Percentiles rank a stretch among this genome's conserved stretches.
Conservation (phyloP, 1,140 invertebrate species). For the Drosophila virilis region DNA sequence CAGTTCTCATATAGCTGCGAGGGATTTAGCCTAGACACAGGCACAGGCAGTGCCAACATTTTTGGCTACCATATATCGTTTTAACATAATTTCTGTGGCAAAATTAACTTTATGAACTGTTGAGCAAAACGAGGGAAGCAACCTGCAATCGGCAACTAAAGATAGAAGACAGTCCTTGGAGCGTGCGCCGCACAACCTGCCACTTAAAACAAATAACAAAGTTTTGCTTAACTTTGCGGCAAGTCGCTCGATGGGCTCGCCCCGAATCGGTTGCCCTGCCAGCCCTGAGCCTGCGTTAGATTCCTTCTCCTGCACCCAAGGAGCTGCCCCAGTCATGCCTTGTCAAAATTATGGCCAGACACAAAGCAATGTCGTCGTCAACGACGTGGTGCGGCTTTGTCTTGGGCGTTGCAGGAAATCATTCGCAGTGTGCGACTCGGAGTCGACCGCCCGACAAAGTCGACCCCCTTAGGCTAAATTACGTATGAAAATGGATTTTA, state of each 20-base stretch:
- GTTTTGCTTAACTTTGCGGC: slow-evolving; percentile 81
- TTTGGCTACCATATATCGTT: slow-evolving; percentile 77
- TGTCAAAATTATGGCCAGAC: slow-evolving; percentile 80
- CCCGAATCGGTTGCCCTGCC: neutral
- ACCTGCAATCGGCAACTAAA: slow-evolving; percentile 20
- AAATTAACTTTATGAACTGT: slow-evolving; percentile 84
- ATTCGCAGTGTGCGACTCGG: slow-evolving; percentile 32
- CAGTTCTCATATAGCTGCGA: slow-evolving; percentile 59
- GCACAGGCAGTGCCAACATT: slow-evolving; percentile 46
- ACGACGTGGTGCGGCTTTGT: slow-evolving; percentile 64
- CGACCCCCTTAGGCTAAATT: slow-evolving; percentile 54
- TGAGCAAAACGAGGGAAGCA: slow-evolving; percentile 67
- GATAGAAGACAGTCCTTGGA: slow-evolving; percentile 42
- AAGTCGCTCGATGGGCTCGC: slow-evolving; percentile 52
- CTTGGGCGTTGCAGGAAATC: slow-evolving; percentile 72
- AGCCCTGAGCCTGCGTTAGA: neutral
- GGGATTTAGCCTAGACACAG: slow-evolving; percentile 35
- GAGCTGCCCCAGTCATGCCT: slow-evolving; percentile 43
- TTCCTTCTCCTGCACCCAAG: slow-evolving; percentile 23
- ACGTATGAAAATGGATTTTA: slow-evolving; percentile 82
- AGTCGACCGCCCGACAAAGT: no score
- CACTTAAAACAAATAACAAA: slow-evolving; percentile 83
- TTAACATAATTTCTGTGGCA: slow-evolving; percentile 84
- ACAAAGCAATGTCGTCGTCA: slow-evolving; percentile 69
- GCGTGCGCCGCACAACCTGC: slow-evolving; percentile 76